phyloP scores from a whole-genome alignment of 2,797 vertebrate genomes.

The Tangara arthus region DNA sequence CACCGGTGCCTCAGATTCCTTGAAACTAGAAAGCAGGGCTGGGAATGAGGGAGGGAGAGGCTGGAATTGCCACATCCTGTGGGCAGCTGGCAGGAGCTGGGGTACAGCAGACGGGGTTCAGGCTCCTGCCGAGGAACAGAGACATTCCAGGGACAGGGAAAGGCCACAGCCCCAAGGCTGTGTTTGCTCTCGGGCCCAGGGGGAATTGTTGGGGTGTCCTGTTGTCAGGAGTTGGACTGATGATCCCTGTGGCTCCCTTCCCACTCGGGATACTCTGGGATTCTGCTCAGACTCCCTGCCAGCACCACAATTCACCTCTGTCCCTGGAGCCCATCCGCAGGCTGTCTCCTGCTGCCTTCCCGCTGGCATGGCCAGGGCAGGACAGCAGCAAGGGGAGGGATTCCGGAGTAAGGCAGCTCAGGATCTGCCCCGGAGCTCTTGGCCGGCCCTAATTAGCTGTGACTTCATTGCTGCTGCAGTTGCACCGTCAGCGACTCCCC shows the following conservation, averaged over 20 bases:
- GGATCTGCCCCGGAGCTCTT: background rate
- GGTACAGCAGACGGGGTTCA: background rate
- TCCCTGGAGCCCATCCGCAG: background rate
- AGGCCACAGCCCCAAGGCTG: background rate
- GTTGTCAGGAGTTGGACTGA: background rate
- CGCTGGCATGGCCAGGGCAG: background rate
- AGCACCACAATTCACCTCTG: background rate
- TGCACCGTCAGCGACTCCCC: background rate
- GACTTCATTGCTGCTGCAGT: background rate
- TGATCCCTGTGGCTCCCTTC: background rate
- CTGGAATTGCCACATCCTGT: background rate
- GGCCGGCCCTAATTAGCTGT: background rate
- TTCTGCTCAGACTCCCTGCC: background rate
- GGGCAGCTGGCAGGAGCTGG: background rate
- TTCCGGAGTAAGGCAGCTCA: rapidly evolving
- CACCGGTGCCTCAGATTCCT: background rate
- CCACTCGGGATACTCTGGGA: background rate
- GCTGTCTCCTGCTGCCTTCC: background rate
- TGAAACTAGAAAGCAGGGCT: background rate
- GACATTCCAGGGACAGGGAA: background rate
- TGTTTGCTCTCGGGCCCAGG: background rate
- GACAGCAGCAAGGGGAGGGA: background rate
- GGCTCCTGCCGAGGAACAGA: background rate
- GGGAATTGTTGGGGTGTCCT: background rate
- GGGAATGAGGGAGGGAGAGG: background rate